phyloP scores from a whole-genome alignment of 2,797 vertebrate genomes.

The Brachymystax lenok region DNA sequence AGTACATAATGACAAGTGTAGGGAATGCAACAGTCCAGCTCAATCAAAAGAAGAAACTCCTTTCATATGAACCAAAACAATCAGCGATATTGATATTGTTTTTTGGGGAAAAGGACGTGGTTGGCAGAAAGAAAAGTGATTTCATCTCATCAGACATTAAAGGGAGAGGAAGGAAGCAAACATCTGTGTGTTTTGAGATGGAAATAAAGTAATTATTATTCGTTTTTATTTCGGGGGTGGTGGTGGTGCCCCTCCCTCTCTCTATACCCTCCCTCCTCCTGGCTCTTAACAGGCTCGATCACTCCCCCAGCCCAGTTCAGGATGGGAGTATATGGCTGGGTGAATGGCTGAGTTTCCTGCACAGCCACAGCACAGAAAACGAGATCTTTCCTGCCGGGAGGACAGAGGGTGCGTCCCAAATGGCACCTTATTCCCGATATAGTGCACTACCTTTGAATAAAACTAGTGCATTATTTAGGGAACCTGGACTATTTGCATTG shows the following conservation, averaged over 20 bases:
- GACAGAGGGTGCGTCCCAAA: neutral
- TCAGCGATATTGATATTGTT: constrained; percentile 52
- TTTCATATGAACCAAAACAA: constrained; percentile 61
- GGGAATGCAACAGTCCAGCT: constrained; percentile 68
- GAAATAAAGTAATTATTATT: constrained; percentile 76
- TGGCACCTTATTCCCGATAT: constrained; percentile 49
- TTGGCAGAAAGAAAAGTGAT: constrained; percentile 44
- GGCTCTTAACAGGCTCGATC: constrained; percentile 56
- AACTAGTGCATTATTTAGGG: no score
- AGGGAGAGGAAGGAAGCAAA: constrained; percentile 72
- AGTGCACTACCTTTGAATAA: neutral
- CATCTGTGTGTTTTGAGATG: constrained; percentile 68
- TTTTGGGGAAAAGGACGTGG: constrained; percentile 38
- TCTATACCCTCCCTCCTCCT: constrained; percentile 45
- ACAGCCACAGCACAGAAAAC: constrained; percentile 69
- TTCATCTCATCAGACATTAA: constrained; percentile 74
- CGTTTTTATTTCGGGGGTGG: constrained; percentile 70
- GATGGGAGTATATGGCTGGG: constrained; percentile 82
- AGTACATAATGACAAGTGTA: constrained; percentile 62
- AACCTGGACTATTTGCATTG: no score
- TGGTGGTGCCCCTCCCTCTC: constrained; percentile 12
- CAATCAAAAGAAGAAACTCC: constrained; percentile 72
- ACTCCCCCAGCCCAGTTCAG: constrained; percentile 76
- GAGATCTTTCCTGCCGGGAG: constrained; percentile 74
- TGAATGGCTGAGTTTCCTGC: constrained; percentile 82